phyloP scores from a whole-genome alignment of 2,113 vertebrate species.

The Thamnophis sirtalis region DNA sequence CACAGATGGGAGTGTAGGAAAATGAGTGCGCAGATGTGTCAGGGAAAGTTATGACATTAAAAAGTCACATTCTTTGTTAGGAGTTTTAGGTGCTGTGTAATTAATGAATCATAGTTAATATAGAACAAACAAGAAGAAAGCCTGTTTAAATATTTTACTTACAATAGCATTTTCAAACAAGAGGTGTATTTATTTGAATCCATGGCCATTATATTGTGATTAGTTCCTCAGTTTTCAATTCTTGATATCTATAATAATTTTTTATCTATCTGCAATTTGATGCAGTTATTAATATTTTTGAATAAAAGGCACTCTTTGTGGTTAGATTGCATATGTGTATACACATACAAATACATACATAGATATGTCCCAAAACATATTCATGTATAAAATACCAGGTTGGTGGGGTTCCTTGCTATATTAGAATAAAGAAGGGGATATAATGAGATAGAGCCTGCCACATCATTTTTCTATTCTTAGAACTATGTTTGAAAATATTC shows the following conservation, averaged over 20 bases:
- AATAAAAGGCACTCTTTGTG: not conserved
- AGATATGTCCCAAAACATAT: not conserved
- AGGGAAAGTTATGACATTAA: not conserved
- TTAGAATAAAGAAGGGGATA: not conserved
- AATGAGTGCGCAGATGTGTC: not conserved
- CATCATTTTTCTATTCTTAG: not conserved
- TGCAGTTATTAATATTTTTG: not conserved
- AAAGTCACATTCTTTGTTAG: not conserved
- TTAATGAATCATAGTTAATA: not conserved
- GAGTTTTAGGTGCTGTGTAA: not conserved
- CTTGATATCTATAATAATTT: not conserved
- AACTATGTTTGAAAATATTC: not conserved
- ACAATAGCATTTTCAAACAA: not conserved
- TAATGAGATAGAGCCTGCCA: not conserved
- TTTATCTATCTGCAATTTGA: not conserved
- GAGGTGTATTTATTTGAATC: not conserved
- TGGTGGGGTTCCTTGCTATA: not conserved
- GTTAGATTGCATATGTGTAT: not conserved
- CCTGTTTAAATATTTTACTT: not conserved
- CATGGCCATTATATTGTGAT: not conserved
- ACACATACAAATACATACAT: not conserved
- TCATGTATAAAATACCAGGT: not conserved
- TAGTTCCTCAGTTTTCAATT: not conserved
- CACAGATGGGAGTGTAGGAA: not conserved
- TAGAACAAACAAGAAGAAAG: not conserved